Evolutionary conservation across 2,888 invertebrate genomes (phyloP).

Genomic region (Scelioninae gen. 1): DNA sequence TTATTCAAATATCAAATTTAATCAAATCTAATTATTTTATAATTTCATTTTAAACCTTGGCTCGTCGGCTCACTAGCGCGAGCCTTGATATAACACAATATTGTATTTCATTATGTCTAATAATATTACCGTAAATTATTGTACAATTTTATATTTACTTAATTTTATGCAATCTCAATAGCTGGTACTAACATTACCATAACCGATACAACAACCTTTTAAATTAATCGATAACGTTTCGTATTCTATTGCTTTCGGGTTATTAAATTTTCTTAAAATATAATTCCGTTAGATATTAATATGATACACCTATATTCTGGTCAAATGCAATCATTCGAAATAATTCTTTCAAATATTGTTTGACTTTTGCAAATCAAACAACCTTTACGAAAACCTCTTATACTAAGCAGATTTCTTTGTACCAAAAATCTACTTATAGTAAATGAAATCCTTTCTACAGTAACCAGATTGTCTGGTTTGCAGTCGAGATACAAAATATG

Average conservation of each 20-base stretch:
- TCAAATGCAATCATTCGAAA: neutral
- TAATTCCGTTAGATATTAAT: neutral
- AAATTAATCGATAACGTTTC: neutral
- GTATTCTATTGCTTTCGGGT: too few species aligned
- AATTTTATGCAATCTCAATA: too few species aligned
- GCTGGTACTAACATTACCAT: too few species aligned
- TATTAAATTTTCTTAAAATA: neutral
- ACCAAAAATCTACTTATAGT: slow-evolving; percentile 10
- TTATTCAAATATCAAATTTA: too few species aligned
- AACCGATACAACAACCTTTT: too few species aligned
- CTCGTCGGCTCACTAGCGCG: too few species aligned
- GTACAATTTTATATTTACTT: too few species aligned
- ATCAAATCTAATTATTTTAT: too few species aligned
- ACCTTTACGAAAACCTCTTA: neutral
- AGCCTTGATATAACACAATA: too few species aligned
- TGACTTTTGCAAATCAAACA: slow-evolving; percentile 4
- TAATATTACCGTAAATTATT: too few species aligned
- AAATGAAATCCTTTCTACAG: slow-evolving; percentile 14
- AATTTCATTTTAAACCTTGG: too few species aligned
- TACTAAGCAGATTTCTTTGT: slow-evolving; percentile 1
- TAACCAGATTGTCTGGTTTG: slow-evolving; percentile 5
- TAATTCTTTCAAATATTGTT: neutral
- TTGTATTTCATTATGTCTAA: too few species aligned
- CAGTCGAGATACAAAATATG: neutral
- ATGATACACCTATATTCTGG: neutral